Percentiles rank a stretch among this genome's conserved stretches.
These are phyloP conservation scores for Characodon lateralis DNA, from an alignment of 2,797 vertebrate genomes.

Conservation along the genomic window DNA sequence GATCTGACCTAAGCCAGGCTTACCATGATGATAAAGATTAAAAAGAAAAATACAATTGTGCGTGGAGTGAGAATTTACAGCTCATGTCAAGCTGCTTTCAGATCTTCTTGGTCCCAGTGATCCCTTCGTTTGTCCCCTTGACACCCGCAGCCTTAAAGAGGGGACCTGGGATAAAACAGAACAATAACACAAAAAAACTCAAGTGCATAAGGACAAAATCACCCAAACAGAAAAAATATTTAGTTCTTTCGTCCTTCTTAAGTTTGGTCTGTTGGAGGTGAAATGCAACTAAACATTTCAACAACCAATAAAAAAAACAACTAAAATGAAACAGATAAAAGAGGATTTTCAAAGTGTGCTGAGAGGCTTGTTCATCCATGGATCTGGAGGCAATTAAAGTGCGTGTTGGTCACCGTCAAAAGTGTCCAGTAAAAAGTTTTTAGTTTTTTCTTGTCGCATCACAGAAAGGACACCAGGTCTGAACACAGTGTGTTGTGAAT, in stretches of 20 bases:
- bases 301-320: conserved; percentile 35
- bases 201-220: conserved; percentile 23
- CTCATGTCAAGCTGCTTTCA: conserved; percentile 38
- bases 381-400: conserved; percentile 87
- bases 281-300: conserved; percentile 64
- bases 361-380: conserved; percentile 82
- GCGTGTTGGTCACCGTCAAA: conserved; percentile 81
- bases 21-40: conserved; percentile 15
- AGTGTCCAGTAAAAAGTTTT: conserved; percentile 80
- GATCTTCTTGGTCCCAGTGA: conserved; percentile 55
- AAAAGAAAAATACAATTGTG: conserved; percentile 26
- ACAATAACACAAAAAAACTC: conserved; percentile 12
- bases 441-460: conserved; percentile 66
- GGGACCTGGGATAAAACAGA: conserved; percentile 37
- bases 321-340: conserved; percentile 63
- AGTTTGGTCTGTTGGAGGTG: conserved; percentile 60
- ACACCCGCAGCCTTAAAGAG: conserved; percentile 58
- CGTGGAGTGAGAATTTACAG: conserved; percentile 27
- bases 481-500: conserved; percentile 35
- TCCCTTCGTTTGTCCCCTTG: conserved; percentile 52
- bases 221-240: conserved; percentile 21
- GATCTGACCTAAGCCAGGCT: conserved; percentile 38
- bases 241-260: conserved; percentile 53
- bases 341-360: conserved; percentile 70
- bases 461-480: conserved; percentile 50